A percentile compares a stretch with the other conserved stretches of the same genome.
Conservation (phyloP, 2,888 invertebrate genomes). For the Elysia crispata region DNA sequence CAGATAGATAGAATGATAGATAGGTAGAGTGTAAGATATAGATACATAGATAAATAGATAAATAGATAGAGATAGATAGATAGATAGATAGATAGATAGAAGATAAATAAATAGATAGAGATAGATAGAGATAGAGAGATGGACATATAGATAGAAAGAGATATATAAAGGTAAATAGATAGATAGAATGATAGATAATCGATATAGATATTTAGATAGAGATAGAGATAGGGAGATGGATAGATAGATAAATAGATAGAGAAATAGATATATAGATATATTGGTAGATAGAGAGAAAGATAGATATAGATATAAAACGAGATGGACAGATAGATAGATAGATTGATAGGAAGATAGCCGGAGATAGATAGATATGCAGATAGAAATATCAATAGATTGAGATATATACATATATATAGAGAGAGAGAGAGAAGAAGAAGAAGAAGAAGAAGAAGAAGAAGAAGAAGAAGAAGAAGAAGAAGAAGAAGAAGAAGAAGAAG, state of each 20-base stretch:
- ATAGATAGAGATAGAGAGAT: constrained; percentile 15
- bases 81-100: too few species aligned
- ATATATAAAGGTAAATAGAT: constrained; percentile 3
- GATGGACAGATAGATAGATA: not conserved
- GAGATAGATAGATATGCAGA: not conserved
- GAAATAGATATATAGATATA: not conserved
- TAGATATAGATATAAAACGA: not conserved
- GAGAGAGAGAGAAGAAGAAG: too few species aligned
- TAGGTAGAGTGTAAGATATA: not conserved
- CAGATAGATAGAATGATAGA: constrained; percentile 1
- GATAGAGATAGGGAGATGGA: too few species aligned
- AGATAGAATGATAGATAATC: too few species aligned
- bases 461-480: not conserved
- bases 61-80: not conserved
- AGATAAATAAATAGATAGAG: too few species aligned
- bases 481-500: not conserved
- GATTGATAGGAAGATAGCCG: not conserved
- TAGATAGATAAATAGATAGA: not conserved
- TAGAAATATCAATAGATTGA: not conserved
- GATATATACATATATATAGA: too few species aligned
- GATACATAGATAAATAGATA: constrained; percentile 11
- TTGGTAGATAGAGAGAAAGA: constrained; percentile 13
- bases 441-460: not conserved
- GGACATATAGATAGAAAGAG: too few species aligned
- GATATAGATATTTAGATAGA: too few species aligned